Evolutionary conservation across 1,140 invertebrate genomes (phyloP).

Genomic region (Diuraphis noxia): DNA sequence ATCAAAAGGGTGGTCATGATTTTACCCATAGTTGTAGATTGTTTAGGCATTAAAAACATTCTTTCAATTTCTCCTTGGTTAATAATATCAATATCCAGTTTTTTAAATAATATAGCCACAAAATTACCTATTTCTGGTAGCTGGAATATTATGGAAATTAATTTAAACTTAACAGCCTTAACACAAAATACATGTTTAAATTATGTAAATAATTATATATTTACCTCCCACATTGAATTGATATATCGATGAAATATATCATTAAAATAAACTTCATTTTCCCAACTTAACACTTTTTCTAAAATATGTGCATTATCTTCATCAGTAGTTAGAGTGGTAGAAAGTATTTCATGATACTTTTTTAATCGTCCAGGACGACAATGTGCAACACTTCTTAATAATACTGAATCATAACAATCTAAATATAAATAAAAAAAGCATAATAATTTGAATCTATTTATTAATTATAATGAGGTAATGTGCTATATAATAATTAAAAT

Average conservation of each 20-base stretch:
- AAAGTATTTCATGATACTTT: conserved; percentile 27
- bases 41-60: conserved; percentile 54
- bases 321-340: neutral
- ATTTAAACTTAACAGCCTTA: neutral
- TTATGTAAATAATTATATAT: conserved; percentile 55
- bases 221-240: conserved; percentile 88
- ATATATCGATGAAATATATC: conserved; percentile 14
- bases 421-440: conserved; percentile 42
- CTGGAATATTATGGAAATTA: conserved; percentile 22
- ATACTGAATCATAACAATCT: conserved; percentile 45
- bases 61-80: conserved; percentile 54
- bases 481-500: neutral
- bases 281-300: conserved; percentile 48
- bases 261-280: conserved; percentile 45
- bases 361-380: conserved; percentile 41
- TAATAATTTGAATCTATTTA: neutral
- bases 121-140: conserved; percentile 43
- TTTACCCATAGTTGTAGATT: conserved; percentile 45
- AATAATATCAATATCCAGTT: conserved; percentile 14
- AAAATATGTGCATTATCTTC: conserved; percentile 18
- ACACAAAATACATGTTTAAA: neutral
- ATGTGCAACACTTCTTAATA: conserved; percentile 33
- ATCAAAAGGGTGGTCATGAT: conserved; percentile 45
- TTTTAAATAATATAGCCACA: conserved; percentile 34
- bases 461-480: neutral